Evolutionary conservation across 2,113 vertebrate species (phyloP).

Genomic region (Gila orcuttii): DNA sequence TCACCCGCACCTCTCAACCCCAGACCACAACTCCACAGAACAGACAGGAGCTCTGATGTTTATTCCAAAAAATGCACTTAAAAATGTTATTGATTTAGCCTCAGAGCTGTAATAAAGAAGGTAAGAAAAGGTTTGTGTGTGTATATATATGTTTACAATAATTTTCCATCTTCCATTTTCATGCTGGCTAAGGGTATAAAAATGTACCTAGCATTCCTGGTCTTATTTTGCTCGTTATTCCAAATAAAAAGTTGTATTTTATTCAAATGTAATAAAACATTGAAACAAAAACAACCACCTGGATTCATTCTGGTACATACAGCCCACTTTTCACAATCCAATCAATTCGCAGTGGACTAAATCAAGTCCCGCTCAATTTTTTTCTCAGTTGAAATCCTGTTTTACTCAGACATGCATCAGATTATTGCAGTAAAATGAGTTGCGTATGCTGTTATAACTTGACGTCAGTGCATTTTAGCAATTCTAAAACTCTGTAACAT

Average conservation of each 20-base stretch:
- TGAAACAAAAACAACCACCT: not conserved
- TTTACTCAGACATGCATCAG: not conserved
- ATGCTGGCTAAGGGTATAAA: not conserved
- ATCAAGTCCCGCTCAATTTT: not conserved
- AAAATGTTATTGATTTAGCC: not conserved
- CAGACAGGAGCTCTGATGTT: not conserved
- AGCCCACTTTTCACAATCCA: not conserved
- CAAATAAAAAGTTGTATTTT: not conserved
- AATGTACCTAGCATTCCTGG: not conserved
- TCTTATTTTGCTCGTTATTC: not conserved
- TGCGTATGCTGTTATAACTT: not conserved
- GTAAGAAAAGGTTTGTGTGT: too few relatives aligned
- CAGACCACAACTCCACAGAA: not conserved
- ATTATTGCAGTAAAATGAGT: not conserved
- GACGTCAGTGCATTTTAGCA: not conserved
- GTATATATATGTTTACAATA: too few relatives aligned
- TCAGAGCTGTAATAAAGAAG: not conserved
- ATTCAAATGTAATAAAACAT: not conserved
- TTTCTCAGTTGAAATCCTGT: not conserved
- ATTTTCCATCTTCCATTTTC: too few relatives aligned
- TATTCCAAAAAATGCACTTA: not conserved
- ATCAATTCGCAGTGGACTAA: not conserved
- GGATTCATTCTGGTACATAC: not conserved
- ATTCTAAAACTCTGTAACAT: not conserved
- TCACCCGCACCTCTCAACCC: conserved; percentile 30